A percentile compares a stretch with the other conserved stretches of the same genome.
Conservation (phyloP, 2,797 vertebrate genomes). For the Enteromius mattozi region DNA sequence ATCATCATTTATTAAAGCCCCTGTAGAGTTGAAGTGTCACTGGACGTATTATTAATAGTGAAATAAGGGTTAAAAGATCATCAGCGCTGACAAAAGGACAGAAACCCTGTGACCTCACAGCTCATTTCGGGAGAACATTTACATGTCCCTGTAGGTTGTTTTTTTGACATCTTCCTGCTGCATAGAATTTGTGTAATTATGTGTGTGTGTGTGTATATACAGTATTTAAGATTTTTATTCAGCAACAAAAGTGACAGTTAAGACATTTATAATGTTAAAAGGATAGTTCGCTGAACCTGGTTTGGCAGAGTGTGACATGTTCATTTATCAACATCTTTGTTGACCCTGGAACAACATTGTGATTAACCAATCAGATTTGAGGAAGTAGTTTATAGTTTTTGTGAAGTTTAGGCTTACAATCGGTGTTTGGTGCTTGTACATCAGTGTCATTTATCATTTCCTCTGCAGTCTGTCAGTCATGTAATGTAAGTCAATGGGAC, state of each 20-base stretch:
- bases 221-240: neutral
- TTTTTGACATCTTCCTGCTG: neutral
- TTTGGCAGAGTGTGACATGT: too few species aligned
- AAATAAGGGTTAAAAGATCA: neutral
- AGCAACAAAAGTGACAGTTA: neutral
- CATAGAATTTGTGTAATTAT: neutral
- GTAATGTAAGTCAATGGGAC: too few species aligned
- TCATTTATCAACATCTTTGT: too few species aligned
- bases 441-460: too few species aligned
- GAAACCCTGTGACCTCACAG: neutral
- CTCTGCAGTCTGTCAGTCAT: too few species aligned
- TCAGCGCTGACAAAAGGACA: neutral
- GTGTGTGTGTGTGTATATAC: neutral
- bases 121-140: neutral
- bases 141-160: neutral
- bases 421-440: too few species aligned
- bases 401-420: too few species aligned
- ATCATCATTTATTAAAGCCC: conserved; percentile 39
- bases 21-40: neutral
- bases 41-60: conserved; percentile 18
- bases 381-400: too few species aligned
- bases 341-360: too few species aligned
- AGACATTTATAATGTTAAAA: neutral
- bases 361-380: too few species aligned
- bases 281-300: too few species aligned